phyloP scores from a whole-genome alignment of 2,113 vertebrate genomes.

The Sebastes fasciatus region DNA sequence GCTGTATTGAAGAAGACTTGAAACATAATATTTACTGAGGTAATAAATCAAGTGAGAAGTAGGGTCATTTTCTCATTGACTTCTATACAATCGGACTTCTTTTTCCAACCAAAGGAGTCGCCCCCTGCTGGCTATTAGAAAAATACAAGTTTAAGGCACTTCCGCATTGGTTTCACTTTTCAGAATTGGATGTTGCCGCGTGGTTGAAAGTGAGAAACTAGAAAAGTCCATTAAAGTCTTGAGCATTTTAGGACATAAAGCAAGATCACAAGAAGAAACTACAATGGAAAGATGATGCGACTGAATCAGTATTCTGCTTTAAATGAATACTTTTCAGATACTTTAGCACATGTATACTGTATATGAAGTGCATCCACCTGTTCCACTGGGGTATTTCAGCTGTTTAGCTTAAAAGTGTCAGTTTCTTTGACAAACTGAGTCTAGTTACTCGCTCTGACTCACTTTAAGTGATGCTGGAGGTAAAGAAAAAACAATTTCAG shows the following conservation, averaged over 20 bases:
- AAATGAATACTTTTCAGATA: background rate
- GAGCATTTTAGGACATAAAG: background rate
- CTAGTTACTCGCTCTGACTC: background rate
- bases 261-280: background rate
- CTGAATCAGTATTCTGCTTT: background rate
- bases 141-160: too few species aligned
- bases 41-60: too few species aligned
- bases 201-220: background rate
- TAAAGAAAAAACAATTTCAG: background rate
- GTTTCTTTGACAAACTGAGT: background rate
- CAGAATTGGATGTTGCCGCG: too few species aligned
- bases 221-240: background rate
- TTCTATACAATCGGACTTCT: too few species aligned
- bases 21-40: too few species aligned
- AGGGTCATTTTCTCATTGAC: too few species aligned
- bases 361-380: background rate
- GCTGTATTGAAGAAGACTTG: too few species aligned
- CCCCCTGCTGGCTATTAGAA: too few species aligned
- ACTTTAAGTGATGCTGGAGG: conserved; percentile 15
- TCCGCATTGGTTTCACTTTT: too few species aligned
- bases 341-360: background rate
- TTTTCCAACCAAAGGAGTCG: too few species aligned
- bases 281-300: background rate
- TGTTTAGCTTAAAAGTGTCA: background rate
- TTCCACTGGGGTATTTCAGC: background rate